These are phyloP conservation scores for Cynaeus angustus DNA, from an alignment of 2,888 invertebrate genomes.

Conservation along the genomic window DNA sequence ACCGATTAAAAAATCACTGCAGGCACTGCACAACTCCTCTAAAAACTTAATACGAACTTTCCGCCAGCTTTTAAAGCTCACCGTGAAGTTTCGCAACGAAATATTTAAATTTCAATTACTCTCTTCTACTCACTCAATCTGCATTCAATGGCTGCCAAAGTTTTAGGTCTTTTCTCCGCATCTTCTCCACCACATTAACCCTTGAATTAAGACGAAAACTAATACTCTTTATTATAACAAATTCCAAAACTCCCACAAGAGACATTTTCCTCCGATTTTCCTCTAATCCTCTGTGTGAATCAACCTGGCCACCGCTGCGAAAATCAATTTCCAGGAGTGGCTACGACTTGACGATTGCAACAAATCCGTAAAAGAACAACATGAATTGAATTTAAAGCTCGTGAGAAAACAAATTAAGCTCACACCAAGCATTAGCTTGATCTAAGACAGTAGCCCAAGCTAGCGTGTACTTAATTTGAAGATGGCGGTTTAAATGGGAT, in stretches of 20 bases:
- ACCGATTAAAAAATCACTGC: not conserved
- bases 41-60: not conserved
- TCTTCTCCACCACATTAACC: conserved; percentile 10
- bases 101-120: conserved; percentile 15
- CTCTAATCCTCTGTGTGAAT: no score
- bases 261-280: not conserved
- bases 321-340: conserved; percentile 3
- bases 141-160: conserved; percentile 1
- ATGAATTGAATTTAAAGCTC: conserved; percentile 1
- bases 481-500: conserved; percentile 3
- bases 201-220: not conserved
- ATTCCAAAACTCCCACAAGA: not conserved
- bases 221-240: not conserved
- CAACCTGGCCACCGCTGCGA: not conserved
- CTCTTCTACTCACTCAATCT: not conserved
- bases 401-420: conserved; percentile 11
- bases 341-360: not conserved
- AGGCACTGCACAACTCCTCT: not conserved
- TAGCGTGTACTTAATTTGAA: conserved; percentile 5
- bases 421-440: conserved; percentile 10
- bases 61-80: not conserved
- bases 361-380: conserved; percentile 4
- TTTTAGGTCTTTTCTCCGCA: conserved; percentile 1
- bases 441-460: not conserved
- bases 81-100: not conserved